Conservation (phyloP, 2,797 vertebrate genomes). For the Schizopygopsis malacanthus region DNA sequence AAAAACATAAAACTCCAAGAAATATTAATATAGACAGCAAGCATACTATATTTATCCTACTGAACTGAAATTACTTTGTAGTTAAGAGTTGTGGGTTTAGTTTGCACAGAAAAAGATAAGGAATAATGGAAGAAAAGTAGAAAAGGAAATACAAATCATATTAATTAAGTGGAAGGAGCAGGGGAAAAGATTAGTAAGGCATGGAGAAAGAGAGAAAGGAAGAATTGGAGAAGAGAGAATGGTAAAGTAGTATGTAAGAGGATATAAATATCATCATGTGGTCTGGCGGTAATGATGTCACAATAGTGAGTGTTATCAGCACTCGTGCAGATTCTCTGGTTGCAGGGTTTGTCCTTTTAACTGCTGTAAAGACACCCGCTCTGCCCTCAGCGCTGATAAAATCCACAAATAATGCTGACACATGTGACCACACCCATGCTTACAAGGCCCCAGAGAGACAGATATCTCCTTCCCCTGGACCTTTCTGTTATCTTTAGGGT, state of each 20-base stretch:
- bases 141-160: neutral
- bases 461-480: slow-evolving; percentile 76
- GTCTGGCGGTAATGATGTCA: slow-evolving; percentile 74
- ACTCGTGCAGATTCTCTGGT: slow-evolving; percentile 80
- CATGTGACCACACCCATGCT: slow-evolving; percentile 73
- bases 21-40: slow-evolving; percentile 7
- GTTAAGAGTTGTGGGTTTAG: neutral
- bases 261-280: slow-evolving; percentile 53
- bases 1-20: neutral
- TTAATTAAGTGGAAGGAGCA: slow-evolving; percentile 10
- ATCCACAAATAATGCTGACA: slow-evolving; percentile 80
- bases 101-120: neutral
- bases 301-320: slow-evolving; percentile 82
- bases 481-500: slow-evolving; percentile 70
- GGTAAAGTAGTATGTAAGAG: slow-evolving; percentile 35
- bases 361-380: slow-evolving; percentile 76
- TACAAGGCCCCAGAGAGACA: slow-evolving; percentile 73
- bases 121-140: neutral
- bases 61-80: slow-evolving; percentile 8
- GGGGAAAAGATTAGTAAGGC: neutral
- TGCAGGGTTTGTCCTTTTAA: slow-evolving; percentile 81
- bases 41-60: neutral
- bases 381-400: slow-evolving; percentile 82
- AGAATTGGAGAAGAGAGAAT: slow-evolving; percentile 19
- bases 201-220: slow-evolving; percentile 30